A percentile compares a stretch with the other conserved stretches of the same genome.
Evolutionary conservation across 2,888 invertebrate genomes (phyloP).

Genomic region (Salticus scenicus): DNA sequence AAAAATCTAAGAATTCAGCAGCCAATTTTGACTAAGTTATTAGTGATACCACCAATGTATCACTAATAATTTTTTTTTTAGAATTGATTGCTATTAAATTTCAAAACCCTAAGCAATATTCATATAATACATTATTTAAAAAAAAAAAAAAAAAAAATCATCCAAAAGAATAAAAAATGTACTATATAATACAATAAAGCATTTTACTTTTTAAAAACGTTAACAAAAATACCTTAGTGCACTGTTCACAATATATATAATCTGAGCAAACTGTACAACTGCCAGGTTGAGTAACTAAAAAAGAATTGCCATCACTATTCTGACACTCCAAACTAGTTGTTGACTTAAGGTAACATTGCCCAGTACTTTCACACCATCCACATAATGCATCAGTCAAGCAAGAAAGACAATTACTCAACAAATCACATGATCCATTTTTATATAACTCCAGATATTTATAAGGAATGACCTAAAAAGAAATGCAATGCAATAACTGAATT

Average conservation of each 20-base stretch:
- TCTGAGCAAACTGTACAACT: slow-evolving; percentile 92
- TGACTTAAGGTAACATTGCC: slow-evolving; percentile 33
- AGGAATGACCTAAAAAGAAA: slow-evolving; percentile 77
- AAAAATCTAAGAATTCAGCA: too few relatives aligned
- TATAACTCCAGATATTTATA: slow-evolving; percentile 93
- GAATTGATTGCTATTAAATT: too few relatives aligned
- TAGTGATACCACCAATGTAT: too few relatives aligned
- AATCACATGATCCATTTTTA: slow-evolving; percentile 85
- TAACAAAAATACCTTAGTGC: slow-evolving; percentile 82
- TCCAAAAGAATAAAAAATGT: too few relatives aligned
- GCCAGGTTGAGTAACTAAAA: slow-evolving; percentile 86
- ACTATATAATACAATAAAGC: background rate
- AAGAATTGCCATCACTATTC: slow-evolving; percentile 82
- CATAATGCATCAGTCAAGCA: slow-evolving; percentile 92
- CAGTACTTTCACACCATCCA: slow-evolving; percentile 89
- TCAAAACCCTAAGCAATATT: too few relatives aligned
- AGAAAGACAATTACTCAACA: slow-evolving; percentile 88
- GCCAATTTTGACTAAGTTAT: too few relatives aligned
- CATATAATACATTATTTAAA: too few relatives aligned
- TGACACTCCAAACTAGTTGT: slow-evolving; percentile 23
- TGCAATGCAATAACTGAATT: background rate
- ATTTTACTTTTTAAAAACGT: too few relatives aligned
- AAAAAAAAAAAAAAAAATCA: too few relatives aligned
- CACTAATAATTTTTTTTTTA: too few relatives aligned
- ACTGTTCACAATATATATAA: slow-evolving; percentile 90